A percentile compares a stretch with the other conserved stretches of the same genome.
Evolutionary conservation across 1,140 invertebrate species (phyloP).

Genomic region (Paralvinella palmiformis): DNA sequence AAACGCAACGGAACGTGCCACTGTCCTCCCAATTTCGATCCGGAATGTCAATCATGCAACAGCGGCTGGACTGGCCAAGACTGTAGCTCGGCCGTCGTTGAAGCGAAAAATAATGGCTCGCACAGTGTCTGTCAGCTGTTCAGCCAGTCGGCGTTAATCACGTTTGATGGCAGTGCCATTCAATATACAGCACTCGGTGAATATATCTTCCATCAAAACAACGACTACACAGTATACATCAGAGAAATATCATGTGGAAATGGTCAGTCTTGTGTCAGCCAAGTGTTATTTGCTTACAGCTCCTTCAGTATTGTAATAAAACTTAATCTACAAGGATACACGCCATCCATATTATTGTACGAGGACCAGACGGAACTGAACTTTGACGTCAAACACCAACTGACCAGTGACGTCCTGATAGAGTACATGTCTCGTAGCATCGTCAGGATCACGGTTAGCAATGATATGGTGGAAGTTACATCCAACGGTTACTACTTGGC

Average conservation of each 20-base stretch:
- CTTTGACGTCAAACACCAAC: conserved; percentile 12
- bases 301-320: too few relatives aligned
- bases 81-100: conserved; percentile 19
- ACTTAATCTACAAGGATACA: too few relatives aligned
- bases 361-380: too few relatives aligned
- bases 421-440: not conserved
- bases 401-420: conserved; percentile 1
- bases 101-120: not conserved
- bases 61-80: conserved; percentile 24
- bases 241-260: not conserved
- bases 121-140: conserved; percentile 19
- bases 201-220: not conserved
- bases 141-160: conserved; percentile 22
- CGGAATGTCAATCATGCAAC: conserved; percentile 21
- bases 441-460: not conserved
- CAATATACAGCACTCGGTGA: conserved; percentile 21
- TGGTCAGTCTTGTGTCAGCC: too few relatives aligned
- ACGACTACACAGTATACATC: not conserved
- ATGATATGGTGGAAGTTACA: conserved; percentile 12
- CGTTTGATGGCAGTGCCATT: conserved; percentile 28
- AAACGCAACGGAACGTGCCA: conserved; percentile 19
- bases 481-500: not conserved
- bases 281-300: too few relatives aligned
- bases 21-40: conserved; percentile 20
- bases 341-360: too few relatives aligned